phyloP scores from a whole-genome alignment of 1,140 invertebrate species.

The Anagrus nilaparvatae region DNA sequence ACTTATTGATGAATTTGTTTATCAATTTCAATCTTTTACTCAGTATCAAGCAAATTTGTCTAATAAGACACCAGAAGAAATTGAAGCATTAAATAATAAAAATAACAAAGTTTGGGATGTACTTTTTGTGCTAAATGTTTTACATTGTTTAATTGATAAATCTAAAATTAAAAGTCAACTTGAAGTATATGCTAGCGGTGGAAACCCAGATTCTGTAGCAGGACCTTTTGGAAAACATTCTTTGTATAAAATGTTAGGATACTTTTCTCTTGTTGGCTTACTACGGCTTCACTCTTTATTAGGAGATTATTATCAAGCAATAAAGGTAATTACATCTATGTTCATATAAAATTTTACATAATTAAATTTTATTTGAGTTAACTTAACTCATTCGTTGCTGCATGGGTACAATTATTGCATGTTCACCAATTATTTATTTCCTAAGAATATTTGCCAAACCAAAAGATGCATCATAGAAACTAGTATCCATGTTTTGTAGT shows the following conservation, averaged over 20 bases:
- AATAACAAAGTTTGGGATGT: constrained; percentile 97
- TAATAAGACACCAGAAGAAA: constrained; percentile 76
- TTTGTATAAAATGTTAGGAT: constrained; percentile 98
- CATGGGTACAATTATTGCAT: too few relatives aligned
- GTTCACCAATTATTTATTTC: too few relatives aligned
- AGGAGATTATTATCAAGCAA: constrained; percentile 97
- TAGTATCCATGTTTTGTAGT: too few relatives aligned
- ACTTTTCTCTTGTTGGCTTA: constrained; percentile 93
- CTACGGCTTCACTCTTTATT: constrained; percentile 90
- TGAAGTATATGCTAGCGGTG: constrained; percentile 78
- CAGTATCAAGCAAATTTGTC: constrained; percentile 82
- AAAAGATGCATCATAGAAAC: too few relatives aligned
- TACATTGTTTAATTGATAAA: constrained; percentile 96
- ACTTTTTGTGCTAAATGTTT: constrained; percentile 92
- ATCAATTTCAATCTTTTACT: constrained; percentile 92
- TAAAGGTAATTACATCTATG: constrained; percentile 56
- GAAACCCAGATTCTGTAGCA: constrained; percentile 91
- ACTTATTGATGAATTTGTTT: constrained; percentile 94
- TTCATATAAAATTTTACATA: too few relatives aligned
- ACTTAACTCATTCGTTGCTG: too few relatives aligned
- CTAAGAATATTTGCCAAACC: too few relatives aligned
- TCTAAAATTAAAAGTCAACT: constrained; percentile 97
- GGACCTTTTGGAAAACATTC: constrained; percentile 94
- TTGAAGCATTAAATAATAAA: constrained; percentile 57
- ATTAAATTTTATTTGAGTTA: too few relatives aligned